Conservation (phyloP, 2,888 invertebrate species). For the Ormia ochracea region DNA sequence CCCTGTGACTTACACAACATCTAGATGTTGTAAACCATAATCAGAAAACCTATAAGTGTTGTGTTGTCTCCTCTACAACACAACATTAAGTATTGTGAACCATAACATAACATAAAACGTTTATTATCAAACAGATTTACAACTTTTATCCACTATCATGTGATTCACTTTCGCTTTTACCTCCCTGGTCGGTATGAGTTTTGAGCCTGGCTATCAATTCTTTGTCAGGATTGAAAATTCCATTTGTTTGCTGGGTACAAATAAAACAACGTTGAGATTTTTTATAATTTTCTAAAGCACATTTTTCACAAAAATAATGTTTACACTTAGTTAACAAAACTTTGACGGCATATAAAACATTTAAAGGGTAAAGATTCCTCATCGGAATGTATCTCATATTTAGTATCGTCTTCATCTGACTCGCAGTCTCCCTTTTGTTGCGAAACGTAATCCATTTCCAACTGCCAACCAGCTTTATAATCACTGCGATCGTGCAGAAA, state of each 20-base stretch:
- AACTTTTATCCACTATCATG: slow-evolving; percentile 60
- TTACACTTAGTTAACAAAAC: slow-evolving; percentile 95
- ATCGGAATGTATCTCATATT: slow-evolving; percentile 92
- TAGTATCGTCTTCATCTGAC: slow-evolving; percentile 82
- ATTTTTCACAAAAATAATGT: slow-evolving; percentile 98
- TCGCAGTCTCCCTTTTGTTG: slow-evolving; percentile 80
- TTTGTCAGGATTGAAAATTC: slow-evolving; percentile 96
- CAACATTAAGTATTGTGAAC: no score
- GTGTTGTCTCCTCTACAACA: no score
- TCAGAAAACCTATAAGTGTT: no score
- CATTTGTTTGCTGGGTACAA: slow-evolving; percentile 93
- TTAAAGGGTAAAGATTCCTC: slow-evolving; percentile 95
- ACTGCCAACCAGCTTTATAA: slow-evolving; percentile 99
- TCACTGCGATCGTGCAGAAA: slow-evolving; percentile 99
- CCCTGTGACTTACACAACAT: no score
- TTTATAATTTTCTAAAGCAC: slow-evolving; percentile 91
- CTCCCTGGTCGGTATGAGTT: slow-evolving; percentile 65
- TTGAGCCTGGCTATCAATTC: slow-evolving; percentile 80
- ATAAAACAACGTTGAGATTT: slow-evolving; percentile 94
- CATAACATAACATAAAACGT: no score
- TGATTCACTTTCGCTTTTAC: slow-evolving; percentile 24
- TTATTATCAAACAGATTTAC: no score
- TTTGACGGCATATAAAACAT: slow-evolving; percentile 93
- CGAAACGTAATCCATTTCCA: slow-evolving; percentile 83
- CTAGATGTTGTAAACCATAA: no score